Evolutionary conservation across 2,113 vertebrate species (phyloP), one percentile per base, ranked within the genome.

Genomic region (Glaucomys volans): DNA sequence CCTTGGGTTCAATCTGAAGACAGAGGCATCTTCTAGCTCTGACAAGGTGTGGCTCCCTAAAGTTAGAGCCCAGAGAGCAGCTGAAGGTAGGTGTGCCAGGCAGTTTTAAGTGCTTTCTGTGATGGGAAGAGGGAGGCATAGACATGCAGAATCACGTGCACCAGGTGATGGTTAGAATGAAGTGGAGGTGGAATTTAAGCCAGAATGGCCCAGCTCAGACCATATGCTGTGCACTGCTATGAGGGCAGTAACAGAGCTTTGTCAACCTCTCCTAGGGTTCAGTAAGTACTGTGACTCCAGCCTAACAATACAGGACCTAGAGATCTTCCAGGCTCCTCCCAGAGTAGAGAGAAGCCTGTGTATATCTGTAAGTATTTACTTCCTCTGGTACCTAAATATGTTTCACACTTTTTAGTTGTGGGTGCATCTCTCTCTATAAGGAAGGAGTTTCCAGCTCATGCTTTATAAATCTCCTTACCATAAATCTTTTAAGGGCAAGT

Each of bases 401-500:
- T 92, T 85, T 62, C 52, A 50, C 30, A 64, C 44, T 87, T 69
- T 77, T 76, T 75, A 69, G 77, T 81, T 40, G 77, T 66, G 35
- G 57, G 42, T n/a, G 10, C 47, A 52, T 37, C 62, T 71, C 26
- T 86, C 3, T 86, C 6, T 80, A 5, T 26, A 52, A 95, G 54
- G 74, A 83, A 93, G 66, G 50, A 8, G 22, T 92, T 80, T 77
- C 83, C 22, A 82, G 76, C 52, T 90, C 17, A 13, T 35, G 54
- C 92, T 88, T 26, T 85, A 28, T 94, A 52, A 66, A 62, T 94
- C 75, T 50, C 42, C 2, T 72, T 47, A 4, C 47, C 50, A 30
- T 67, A 90, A 93, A 32, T 95, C 90, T 91, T 75, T 81, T 82
- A 54, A 81, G 66, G 57, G 37, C 42, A 81, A 90, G 62, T 76